Evolutionary conservation across 1,140 invertebrate genomes (phyloP).

Genomic region (Heliothis virescens): DNA sequence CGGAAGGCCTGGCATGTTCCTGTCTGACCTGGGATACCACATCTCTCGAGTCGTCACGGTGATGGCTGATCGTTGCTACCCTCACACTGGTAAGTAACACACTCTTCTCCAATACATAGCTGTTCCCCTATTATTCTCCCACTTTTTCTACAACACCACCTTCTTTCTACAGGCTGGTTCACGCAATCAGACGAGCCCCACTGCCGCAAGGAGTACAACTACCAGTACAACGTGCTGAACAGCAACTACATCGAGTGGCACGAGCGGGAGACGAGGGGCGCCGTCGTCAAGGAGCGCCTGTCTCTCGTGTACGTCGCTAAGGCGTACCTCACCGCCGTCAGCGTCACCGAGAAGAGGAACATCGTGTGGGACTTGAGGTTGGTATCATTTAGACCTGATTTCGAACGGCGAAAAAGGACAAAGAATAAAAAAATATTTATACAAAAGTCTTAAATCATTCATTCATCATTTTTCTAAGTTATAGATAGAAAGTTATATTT

Average conservation of each 20-base stretch:
- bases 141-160: neutral
- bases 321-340: conserved; percentile 92
- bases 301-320: conserved; percentile 93
- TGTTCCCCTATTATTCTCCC: neutral
- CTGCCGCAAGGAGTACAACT: conserved; percentile 93
- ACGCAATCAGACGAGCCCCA: conserved; percentile 91
- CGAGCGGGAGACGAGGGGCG: conserved; percentile 90
- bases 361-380: conserved; percentile 93
- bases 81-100: conserved; percentile 90
- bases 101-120: neutral
- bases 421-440: too few species aligned
- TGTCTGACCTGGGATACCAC: conserved; percentile 96
- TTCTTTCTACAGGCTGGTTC: conserved; percentile 90
- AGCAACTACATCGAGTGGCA: conserved; percentile 93
- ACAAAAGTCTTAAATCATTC: too few species aligned
- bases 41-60: conserved; percentile 94
- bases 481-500: too few species aligned
- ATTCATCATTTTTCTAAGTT: too few species aligned
- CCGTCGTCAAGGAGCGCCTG: conserved; percentile 87
- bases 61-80: conserved; percentile 94
- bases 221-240: conserved; percentile 89
- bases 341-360: conserved; percentile 95
- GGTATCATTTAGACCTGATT: conserved; percentile 13
- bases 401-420: neutral
- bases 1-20: conserved; percentile 91